phyloP scores from a whole-genome alignment of 2,888 invertebrate genomes.

The Ochropleura leucogaster region DNA sequence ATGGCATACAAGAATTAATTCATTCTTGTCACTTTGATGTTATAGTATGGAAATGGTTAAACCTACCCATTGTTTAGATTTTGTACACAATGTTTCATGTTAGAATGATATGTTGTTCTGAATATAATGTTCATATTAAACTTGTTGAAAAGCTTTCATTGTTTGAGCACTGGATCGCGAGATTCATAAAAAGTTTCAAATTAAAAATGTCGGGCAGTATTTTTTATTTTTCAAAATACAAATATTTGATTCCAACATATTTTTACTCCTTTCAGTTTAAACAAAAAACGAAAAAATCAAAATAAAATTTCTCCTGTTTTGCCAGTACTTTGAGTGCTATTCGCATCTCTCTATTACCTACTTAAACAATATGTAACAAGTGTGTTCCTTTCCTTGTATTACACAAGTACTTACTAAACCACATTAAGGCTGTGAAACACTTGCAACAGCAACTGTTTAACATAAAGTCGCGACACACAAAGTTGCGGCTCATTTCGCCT shows the following conservation, averaged over 20 bases:
- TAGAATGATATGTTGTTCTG: slow-evolving; percentile 45
- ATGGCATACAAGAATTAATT: slow-evolving; percentile 82
- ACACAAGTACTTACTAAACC: slow-evolving; percentile 2
- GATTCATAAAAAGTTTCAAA: slow-evolving; percentile 19
- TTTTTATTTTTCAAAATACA: not conserved
- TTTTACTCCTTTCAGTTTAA: not conserved
- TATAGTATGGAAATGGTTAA: slow-evolving; percentile 76
- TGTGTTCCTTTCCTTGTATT: not conserved
- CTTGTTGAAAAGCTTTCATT: slow-evolving; percentile 41
- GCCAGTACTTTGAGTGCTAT: not conserved
- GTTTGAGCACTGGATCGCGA: not conserved
- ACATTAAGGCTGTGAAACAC: slow-evolving; percentile 40
- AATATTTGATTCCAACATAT: not conserved
- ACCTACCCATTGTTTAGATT: slow-evolving; percentile 70
- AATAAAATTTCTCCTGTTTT: not conserved
- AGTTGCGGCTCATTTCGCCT: slow-evolving; percentile 56
- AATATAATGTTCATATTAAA: slow-evolving; percentile 29
- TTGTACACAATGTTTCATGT: slow-evolving; percentile 65
- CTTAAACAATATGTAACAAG: not conserved
- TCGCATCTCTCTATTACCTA: not conserved
- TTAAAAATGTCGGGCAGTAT: slow-evolving; percentile 4
- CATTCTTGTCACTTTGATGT: slow-evolving; percentile 81
- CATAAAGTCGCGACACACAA: slow-evolving; percentile 47
- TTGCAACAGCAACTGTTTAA: slow-evolving; percentile 45
- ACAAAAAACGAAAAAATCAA: not conserved